Conservation (phyloP, 30 jellyfish, hydroid and myxozoan genomes). For the Phacellophora camtschatica region DNA sequence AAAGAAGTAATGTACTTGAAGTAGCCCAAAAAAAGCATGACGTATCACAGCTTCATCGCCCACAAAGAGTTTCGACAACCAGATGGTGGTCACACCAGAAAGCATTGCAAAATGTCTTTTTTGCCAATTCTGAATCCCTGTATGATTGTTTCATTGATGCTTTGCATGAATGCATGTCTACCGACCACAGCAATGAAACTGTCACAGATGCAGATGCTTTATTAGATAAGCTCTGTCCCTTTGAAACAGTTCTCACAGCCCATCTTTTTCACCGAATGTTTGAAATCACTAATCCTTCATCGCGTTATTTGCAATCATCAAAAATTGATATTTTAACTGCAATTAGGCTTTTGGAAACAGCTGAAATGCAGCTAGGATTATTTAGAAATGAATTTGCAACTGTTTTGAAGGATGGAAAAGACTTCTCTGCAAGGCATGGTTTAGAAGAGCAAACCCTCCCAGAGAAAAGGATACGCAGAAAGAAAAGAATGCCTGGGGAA, state of each 20-base stretch:
- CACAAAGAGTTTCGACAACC: conserved; percentile 44
- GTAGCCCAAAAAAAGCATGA: conserved; percentile 36
- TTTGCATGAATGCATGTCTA: background rate
- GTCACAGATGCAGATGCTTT: conserved; percentile 41
- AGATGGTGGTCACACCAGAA: conserved; percentile 61
- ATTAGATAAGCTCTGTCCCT: conserved; percentile 12
- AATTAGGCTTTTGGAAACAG: conserved; percentile 49
- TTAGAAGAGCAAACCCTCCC: conserved; percentile 15
- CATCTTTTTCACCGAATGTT: conserved; percentile 32
- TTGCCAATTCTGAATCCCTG: conserved; percentile 32
- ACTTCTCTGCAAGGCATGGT: background rate
- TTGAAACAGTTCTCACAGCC: conserved; percentile 21
- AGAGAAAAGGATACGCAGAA: conserved; percentile 5
- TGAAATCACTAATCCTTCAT: conserved; percentile 52
- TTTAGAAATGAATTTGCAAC: conserved; percentile 1
- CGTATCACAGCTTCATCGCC: conserved; percentile 43
- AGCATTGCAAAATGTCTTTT: conserved; percentile 27
- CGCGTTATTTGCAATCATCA: conserved; percentile 38
- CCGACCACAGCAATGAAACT: conserved; percentile 30
- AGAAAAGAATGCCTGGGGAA: conserved; percentile 24
- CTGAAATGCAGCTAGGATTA: conserved; percentile 3
- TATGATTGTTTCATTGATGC: conserved; percentile 52
- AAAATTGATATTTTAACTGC: conserved; percentile 49
- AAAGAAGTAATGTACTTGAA: conserved; percentile 46
- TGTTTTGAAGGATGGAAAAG: conserved; percentile 5